Evolutionary conservation across 2,888 invertebrate genomes (phyloP).

Genomic region (Acrobasis repandana): DNA sequence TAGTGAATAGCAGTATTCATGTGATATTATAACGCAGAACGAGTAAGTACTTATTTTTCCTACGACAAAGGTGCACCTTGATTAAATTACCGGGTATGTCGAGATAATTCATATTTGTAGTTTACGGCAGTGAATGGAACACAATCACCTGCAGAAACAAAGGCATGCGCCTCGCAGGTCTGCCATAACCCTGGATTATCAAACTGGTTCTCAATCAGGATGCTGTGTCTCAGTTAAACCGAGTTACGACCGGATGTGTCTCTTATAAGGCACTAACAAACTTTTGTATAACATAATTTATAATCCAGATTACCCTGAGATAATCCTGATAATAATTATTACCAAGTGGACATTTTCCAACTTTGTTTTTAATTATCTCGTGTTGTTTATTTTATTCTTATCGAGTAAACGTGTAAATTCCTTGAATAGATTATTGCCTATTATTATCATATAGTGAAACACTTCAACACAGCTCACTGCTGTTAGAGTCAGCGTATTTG

Average conservation of each 20-base stretch:
- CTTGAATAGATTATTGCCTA: conserved; percentile 55
- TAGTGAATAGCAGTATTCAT: too few species aligned
- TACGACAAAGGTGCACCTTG: not conserved
- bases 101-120: not conserved
- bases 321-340: conserved; percentile 9
- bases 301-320: conserved; percentile 14
- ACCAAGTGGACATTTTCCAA: not conserved
- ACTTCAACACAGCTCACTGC: conserved; percentile 71
- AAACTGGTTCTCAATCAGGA: conserved; percentile 3
- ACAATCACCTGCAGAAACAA: conserved; percentile 3
- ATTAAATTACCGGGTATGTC: not conserved
- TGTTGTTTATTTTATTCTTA: not conserved
- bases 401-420: conserved; percentile 31
- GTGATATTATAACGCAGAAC: too few species aligned
- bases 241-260: conserved; percentile 3
- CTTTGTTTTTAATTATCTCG: not conserved
- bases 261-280: not conserved
- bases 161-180: conserved; percentile 1
- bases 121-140: conserved; percentile 7
- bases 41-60: too few species aligned
- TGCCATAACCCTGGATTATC: not conserved
- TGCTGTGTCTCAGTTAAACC: not conserved
- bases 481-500: conserved; percentile 80
- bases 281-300: conserved; percentile 14
- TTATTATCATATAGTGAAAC: conserved; percentile 69